Conservation (phyloP, 2,113 vertebrate genomes). For the Heliornis fulica region DNA sequence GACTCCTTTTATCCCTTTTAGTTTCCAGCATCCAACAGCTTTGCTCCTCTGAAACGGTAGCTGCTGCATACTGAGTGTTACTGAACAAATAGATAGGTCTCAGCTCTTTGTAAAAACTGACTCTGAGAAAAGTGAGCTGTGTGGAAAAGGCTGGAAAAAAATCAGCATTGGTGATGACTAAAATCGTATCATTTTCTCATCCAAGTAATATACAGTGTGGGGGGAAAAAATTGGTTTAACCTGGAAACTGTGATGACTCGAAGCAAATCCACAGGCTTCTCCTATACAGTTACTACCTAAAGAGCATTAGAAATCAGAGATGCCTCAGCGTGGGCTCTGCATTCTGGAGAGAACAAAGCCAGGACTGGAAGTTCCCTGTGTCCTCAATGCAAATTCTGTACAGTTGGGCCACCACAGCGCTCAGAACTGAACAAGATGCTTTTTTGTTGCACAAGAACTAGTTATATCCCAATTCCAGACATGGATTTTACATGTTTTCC, state of each 20-base stretch:
- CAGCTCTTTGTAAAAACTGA: neutral
- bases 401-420: fast-evolving
- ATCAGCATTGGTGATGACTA: neutral
- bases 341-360: neutral
- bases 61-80: neutral
- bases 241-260: neutral
- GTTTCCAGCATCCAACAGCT: neutral
- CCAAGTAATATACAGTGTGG: neutral
- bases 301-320: neutral
- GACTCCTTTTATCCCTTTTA: fast-evolving
- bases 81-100: neutral
- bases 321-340: neutral
- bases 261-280: neutral
- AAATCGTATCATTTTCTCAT: neutral
- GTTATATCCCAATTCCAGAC: too few relatives aligned
- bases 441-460: neutral
- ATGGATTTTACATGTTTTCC: neutral
- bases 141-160: neutral
- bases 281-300: neutral
- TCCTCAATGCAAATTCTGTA: neutral
- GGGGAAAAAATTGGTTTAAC: neutral
- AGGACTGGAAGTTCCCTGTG: neutral
- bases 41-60: neutral
- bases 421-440: neutral
- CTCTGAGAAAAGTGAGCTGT: neutral